Evolutionary conservation across 2,113 vertebrate genomes (phyloP), one percentile per base, ranked within the genome.

Genomic region (Melozone crissalis): DNA sequence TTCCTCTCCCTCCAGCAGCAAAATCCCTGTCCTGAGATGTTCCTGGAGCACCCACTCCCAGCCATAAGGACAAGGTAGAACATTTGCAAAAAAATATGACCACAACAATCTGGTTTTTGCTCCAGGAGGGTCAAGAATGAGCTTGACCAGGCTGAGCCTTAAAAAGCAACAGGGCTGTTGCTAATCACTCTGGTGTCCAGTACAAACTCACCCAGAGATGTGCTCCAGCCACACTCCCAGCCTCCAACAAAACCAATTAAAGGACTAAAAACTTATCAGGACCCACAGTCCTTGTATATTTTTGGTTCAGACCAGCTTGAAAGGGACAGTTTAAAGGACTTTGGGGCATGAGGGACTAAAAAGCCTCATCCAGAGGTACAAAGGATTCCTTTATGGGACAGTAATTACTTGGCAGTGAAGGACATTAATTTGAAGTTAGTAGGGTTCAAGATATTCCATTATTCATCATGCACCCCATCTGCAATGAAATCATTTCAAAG

Each of bases 331-430:
- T 81, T 90, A 90, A 94, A 96, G 88, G 86, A 87, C 73, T 92
- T 58, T 6, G 49, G 72, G 83, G 54, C 33, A 54, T 73, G 57
- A 78, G 69, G 77, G 49, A 44, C n/a, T 73, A 54, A 49, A 92
- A 95, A 92, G 80, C 26, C 54, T 87, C 76, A 52, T 87, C 71
- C 68, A 73, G 76, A 77, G 58, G 51, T 39, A 90, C 87, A 89
- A 91, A 97, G 82, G 78, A 74, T 69, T 81, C 11, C 31, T 68
- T 78, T 58, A 72, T 93, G 95, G 91, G 92, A 77, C 90, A 69
- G 85, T 78, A 96, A 96, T 96, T 97, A 90, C 41, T 84, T n/a
- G 51, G 73, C 69, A 79, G 79, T 30, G 72, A 90, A 82, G 86
- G 73, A 46, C 65, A 66, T 81, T 72, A 37, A 72, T 89, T 79